phyloP scores from a whole-genome alignment of 30 jellyfish, hydroid and myxozoan genomes.

The Euphysa ruthae region DNA sequence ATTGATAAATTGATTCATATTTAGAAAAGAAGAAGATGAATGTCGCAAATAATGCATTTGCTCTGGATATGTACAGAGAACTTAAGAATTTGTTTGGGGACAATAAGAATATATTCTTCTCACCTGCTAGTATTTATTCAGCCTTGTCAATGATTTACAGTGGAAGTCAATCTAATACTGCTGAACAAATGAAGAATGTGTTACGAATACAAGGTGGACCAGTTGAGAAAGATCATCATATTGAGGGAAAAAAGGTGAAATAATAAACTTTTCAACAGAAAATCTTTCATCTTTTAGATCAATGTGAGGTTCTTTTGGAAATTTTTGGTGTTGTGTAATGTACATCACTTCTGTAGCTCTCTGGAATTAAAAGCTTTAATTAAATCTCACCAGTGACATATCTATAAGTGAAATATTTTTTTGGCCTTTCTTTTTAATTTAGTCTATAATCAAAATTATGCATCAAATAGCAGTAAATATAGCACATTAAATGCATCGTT shows the following conservation, averaged over 20 bases:
- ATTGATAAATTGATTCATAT: too few relatives aligned
- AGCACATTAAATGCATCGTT: too few relatives aligned
- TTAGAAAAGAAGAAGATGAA: neutral
- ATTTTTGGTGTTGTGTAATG: too few relatives aligned
- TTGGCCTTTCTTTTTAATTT: too few relatives aligned
- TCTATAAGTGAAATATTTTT: too few relatives aligned
- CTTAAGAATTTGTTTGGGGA: neutral
- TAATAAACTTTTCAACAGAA: neutral
- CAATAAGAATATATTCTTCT: slow-evolving; percentile 22
- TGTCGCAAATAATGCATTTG: slow-evolving; percentile 9
- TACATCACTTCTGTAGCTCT: too few relatives aligned
- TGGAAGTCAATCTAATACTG: slow-evolving; percentile 37
- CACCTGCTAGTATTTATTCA: slow-evolving; percentile 55
- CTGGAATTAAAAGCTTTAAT: too few relatives aligned
- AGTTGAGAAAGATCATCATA: neutral
- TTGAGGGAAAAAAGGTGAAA: neutral
- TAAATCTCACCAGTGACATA: too few relatives aligned
- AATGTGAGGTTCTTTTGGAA: too few relatives aligned
- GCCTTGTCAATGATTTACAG: slow-evolving; percentile 48
- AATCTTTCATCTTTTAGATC: neutral
- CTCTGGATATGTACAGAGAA: slow-evolving; percentile 13
- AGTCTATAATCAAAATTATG: too few relatives aligned
- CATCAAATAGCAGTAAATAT: too few relatives aligned
- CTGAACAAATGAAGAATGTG: slow-evolving; percentile 36
- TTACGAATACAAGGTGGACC: neutral